These are phyloP conservation scores for Drosophila fungiperda DNA, from an alignment of 2,888 invertebrate species.

Conservation along the genomic window DNA sequence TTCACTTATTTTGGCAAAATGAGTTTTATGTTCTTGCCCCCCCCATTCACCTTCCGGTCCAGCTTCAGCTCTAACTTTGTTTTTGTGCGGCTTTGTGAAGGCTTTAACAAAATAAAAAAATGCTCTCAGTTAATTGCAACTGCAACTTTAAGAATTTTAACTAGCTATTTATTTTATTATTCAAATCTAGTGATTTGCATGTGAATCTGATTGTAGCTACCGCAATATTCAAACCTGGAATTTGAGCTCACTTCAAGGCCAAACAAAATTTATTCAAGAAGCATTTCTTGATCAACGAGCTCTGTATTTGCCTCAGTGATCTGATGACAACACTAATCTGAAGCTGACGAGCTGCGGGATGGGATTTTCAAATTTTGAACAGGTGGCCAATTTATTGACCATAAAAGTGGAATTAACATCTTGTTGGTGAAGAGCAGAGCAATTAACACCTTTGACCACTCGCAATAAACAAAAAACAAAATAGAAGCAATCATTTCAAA, in stretches of 20 bases:
- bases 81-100: conserved; percentile 17
- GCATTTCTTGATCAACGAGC: conserved; percentile 8
- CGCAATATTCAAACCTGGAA: background rate
- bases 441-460: conserved; percentile 79
- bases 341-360: conserved; percentile 20
- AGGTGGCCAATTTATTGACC: conserved; percentile 70
- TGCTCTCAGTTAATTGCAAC: background rate
- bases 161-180: background rate
- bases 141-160: conserved; percentile 35
- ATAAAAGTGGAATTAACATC: conserved; percentile 80
- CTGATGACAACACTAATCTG: conserved; percentile 60
- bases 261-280: conserved; percentile 55
- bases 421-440: conserved; percentile 66
- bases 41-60: background rate
- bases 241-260: conserved; percentile 1
- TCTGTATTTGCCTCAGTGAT: conserved; percentile 11
- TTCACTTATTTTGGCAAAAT: conserved; percentile 73
- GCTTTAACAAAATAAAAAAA: conserved; percentile 9
- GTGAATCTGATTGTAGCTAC: background rate
- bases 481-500: conserved; percentile 23
- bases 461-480: conserved; percentile 53
- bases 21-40: conserved; percentile 58
- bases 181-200: background rate
- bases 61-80: background rate
- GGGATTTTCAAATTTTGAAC: conserved; percentile 51